Conservation (phyloP, 2,113 vertebrate species). For the Microtus pennsylvanicus region DNA sequence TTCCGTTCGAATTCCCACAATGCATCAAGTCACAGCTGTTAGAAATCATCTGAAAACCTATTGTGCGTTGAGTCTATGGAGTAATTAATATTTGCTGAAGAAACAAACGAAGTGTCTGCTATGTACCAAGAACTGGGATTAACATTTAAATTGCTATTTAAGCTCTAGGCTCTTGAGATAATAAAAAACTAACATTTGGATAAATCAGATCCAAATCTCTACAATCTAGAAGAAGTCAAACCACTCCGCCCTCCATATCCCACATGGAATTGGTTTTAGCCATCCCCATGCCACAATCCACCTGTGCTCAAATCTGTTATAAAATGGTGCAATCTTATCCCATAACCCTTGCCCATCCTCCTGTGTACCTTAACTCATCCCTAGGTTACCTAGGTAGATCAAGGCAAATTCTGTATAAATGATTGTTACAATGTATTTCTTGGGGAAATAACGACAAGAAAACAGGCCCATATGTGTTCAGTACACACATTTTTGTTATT, state of each 20-base stretch:
- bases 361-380: not conserved
- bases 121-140: constrained; percentile 44
- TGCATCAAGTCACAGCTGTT: constrained; percentile 13
- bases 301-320: not conserved
- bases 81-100: constrained; percentile 67
- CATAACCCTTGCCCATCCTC: not conserved
- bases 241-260: not conserved
- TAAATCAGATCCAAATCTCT: constrained; percentile 31
- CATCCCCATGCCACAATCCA: not conserved
- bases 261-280: not conserved
- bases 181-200: constrained; percentile 54
- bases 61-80: not conserved
- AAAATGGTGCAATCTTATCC: not conserved
- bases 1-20: constrained; percentile 42
- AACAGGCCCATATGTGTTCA: not conserved
- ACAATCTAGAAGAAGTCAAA: constrained; percentile 13
- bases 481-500: not conserved
- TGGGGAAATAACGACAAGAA: not conserved
- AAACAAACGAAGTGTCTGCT: constrained; percentile 36
- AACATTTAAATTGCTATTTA: constrained; percentile 69
- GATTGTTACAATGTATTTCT: not conserved
- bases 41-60: constrained; percentile 42
- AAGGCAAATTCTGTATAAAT: not conserved
- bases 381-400: not conserved
- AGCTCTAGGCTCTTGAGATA: constrained; percentile 61